Percentiles rank a stretch among this genome's conserved stretches.
Evolutionary conservation across 1,140 invertebrate species (phyloP).

Genomic region (Lepidurus arcticus): DNA sequence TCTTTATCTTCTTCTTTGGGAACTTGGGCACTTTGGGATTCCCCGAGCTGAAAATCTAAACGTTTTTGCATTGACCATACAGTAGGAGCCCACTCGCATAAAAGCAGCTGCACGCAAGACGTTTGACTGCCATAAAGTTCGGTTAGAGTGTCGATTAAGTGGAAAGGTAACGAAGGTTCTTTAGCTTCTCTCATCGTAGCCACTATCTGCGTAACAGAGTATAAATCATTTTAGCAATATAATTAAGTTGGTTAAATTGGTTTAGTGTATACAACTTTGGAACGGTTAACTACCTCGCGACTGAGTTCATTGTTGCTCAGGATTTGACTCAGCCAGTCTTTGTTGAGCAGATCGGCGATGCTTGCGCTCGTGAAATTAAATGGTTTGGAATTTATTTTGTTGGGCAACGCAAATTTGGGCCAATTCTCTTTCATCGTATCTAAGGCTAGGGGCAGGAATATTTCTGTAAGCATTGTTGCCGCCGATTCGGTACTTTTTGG

Average conservation of each 20-base stretch:
- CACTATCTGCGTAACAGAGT: neutral
- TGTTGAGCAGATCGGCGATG: neutral
- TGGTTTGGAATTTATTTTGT: neutral
- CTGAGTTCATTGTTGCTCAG: neutral
- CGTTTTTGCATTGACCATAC: slow-evolving; percentile 15
- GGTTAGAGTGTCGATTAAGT: neutral
- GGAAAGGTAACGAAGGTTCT: neutral
- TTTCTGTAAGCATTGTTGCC: neutral
- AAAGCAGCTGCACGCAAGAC: neutral
- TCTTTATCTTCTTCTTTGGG: neutral
- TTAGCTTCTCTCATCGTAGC: neutral
- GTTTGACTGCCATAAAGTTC: neutral
- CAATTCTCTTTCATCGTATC: neutral
- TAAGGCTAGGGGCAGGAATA: neutral
- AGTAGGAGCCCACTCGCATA: neutral
- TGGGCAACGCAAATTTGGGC: neutral
- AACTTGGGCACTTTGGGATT: neutral
- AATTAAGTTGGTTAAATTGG: too few species aligned
- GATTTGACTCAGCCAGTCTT: neutral
- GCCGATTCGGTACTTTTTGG: neutral
- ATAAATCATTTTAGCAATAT: neutral
- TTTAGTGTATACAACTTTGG: too few species aligned
- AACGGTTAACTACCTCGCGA: neutral
- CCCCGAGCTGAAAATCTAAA: neutral
- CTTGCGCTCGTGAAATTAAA: neutral